Evolutionary conservation across 2,797 vertebrate genomes (phyloP).

Genomic region (Squalus acanthias): DNA sequence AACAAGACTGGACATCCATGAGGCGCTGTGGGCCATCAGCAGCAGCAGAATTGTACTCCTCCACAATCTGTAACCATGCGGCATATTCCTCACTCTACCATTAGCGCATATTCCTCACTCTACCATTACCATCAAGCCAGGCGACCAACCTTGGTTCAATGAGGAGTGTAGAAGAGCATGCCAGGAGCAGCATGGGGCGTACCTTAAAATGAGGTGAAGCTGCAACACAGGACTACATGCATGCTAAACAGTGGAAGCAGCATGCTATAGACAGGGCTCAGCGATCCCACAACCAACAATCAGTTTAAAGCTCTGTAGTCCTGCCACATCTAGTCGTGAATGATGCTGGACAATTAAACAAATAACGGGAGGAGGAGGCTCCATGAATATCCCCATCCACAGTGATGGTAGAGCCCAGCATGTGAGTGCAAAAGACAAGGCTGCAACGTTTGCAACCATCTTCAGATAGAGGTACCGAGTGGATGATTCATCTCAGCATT

Average conservation of each 20-base stretch:
- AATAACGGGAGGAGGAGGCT: background rate
- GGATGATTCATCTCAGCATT: too few species aligned
- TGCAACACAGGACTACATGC: background rate
- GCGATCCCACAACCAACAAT: background rate
- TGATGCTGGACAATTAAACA: background rate
- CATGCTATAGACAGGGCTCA: background rate
- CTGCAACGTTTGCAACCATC: too few species aligned
- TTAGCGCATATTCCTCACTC: too few species aligned
- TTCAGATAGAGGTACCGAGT: background rate
- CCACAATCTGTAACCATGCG: background rate
- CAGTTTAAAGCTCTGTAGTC: background rate
- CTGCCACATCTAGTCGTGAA: background rate
- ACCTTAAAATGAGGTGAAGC: background rate
- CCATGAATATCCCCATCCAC: background rate
- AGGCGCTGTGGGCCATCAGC: background rate
- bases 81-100: background rate
- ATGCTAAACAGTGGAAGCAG: background rate
- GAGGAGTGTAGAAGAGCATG: background rate
- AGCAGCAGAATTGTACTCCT: background rate
- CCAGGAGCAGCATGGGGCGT: background rate
- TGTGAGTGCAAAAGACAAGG: too few species aligned
- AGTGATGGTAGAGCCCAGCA: too few species aligned
- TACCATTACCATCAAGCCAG: background rate
- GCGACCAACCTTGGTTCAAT: background rate
- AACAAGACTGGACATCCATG: too few species aligned